Base-by-base conservation (phyloP, 2,888 invertebrate species). In the Lasius fuliginosus region DNA sequence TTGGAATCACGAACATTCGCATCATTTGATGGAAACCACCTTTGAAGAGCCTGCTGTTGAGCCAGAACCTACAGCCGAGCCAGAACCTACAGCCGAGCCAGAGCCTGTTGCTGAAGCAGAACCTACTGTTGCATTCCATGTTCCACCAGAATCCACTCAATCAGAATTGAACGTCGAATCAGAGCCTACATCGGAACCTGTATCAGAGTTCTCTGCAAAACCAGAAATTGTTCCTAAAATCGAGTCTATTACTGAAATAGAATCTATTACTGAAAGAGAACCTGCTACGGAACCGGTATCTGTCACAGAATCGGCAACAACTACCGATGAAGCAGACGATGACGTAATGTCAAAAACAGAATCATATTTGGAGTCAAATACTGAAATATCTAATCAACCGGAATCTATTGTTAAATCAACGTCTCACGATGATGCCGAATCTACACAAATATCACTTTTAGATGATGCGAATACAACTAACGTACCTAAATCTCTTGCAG, bases 81-180 rank as follows among this genome's bases (percentile, higher is more conserved):
- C 60, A 60, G 60, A 74, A 2, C 42, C 74, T n/a, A n/a, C 3
- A n/a, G 49, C 18, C 49, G 49, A 85, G 12, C 58, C 75, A 15
- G 77, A 83, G 2, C 69, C 75, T 30, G 33, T 82, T 8, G n/a
- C 58, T n/a, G 53, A 79, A 23, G n/a, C 81, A 53, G 92, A 94
- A 83, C 64, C 91, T 15, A 71, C 86, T 83, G 85, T 93, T 1
- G 90, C 91, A 89, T 92, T 94, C 1, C 65, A 85, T 82, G 86
- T 93, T 1, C 90, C 92, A 88, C 92, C 94, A 2, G 92, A 93
- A 86, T 91, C 92, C 64, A 85, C 92, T 15, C 92, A 91, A 40
- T 85, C 93, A 3, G 92, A 94, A 86, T 94, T 92, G 2, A 94
- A 92, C 1, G 73, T 75, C 9, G 64, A 85, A 49, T 33, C 36